phyloP scores from a whole-genome alignment of 2,888 invertebrate genomes.

The Tubulanus polymorphus region DNA sequence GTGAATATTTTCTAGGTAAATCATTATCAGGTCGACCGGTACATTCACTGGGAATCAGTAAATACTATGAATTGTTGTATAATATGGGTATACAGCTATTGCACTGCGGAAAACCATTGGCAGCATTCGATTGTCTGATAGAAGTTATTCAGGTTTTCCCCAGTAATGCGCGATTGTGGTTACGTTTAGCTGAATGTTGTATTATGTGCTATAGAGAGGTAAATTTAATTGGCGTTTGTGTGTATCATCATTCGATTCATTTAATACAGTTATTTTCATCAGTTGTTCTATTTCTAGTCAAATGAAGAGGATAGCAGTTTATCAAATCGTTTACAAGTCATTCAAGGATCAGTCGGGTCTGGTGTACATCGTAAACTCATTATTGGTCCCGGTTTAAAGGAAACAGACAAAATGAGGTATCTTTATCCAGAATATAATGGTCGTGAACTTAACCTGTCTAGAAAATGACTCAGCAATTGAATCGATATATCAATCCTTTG shows the following conservation, averaged over 20 bases:
- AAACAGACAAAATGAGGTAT: neutral
- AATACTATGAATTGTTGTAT: constrained; percentile 67
- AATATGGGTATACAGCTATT: constrained; percentile 81
- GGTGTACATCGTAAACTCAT: constrained; percentile 64
- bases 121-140: constrained; percentile 87
- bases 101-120: constrained; percentile 72
- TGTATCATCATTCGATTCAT: no score
- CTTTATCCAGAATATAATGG: no score
- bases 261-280: no score
- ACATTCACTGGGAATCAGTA: constrained; percentile 62
- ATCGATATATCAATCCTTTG: no score
- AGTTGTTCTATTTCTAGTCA: constrained; percentile 57
- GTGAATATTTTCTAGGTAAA: no score
- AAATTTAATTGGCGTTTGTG: no score
- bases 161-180: constrained; percentile 85
- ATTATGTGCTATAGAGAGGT: constrained; percentile 47
- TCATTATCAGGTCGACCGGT: constrained; percentile 59
- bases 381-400: constrained; percentile 55
- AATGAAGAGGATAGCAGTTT: constrained; percentile 65
- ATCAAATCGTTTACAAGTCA: constrained; percentile 60
- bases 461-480: no score
- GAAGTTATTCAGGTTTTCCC: constrained; percentile 81
- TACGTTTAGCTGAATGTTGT: constrained; percentile 83
- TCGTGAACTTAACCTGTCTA: no score
- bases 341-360: constrained; percentile 61